These are phyloP conservation scores for Nixonia krombeini DNA, from an alignment of 1,140 invertebrate species.

Conservation along the genomic window DNA sequence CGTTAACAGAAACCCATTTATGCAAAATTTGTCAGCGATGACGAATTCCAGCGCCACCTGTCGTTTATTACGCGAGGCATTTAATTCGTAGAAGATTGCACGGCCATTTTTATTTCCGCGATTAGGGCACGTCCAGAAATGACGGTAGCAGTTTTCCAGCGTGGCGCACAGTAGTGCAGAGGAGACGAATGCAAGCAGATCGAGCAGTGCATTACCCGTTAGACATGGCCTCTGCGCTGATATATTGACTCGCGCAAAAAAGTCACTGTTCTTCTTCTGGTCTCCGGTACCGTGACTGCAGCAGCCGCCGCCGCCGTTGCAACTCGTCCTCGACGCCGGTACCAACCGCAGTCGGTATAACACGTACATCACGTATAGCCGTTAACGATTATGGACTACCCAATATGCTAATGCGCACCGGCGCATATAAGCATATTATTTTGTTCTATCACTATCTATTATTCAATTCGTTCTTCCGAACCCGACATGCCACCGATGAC, in stretches of 20 bases:
- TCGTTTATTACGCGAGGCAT: too few relatives aligned
- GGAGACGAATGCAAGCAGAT: neutral
- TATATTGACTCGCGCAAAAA: conserved; percentile 69
- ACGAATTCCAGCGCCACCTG: too few relatives aligned
- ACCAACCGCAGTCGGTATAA: conserved; percentile 39
- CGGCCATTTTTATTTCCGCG: too few relatives aligned
- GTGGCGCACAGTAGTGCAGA: neutral
- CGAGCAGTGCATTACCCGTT: conserved; percentile 64
- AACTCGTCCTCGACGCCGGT: conserved; percentile 30
- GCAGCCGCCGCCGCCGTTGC: conserved; percentile 38
- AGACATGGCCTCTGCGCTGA: conserved; percentile 68
- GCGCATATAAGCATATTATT: conserved; percentile 32
- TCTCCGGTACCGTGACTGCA: conserved; percentile 49
- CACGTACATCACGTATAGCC: conserved; percentile 40
- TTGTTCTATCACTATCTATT: conserved; percentile 19
- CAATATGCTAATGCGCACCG: conserved; percentile 29
- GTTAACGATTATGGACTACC: conserved; percentile 34
- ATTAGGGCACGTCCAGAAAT: too few relatives aligned
- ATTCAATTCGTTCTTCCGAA: conserved; percentile 4
- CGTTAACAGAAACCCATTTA: too few relatives aligned
- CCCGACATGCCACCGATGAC: too few relatives aligned
- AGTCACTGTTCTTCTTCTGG: conserved; percentile 65
- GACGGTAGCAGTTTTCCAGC: too few relatives aligned
- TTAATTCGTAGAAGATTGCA: too few relatives aligned
- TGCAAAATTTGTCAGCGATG: too few relatives aligned